Evolutionary conservation across 2,113 vertebrate species (phyloP).

Genomic region (Melanerpes formicivorus): DNA sequence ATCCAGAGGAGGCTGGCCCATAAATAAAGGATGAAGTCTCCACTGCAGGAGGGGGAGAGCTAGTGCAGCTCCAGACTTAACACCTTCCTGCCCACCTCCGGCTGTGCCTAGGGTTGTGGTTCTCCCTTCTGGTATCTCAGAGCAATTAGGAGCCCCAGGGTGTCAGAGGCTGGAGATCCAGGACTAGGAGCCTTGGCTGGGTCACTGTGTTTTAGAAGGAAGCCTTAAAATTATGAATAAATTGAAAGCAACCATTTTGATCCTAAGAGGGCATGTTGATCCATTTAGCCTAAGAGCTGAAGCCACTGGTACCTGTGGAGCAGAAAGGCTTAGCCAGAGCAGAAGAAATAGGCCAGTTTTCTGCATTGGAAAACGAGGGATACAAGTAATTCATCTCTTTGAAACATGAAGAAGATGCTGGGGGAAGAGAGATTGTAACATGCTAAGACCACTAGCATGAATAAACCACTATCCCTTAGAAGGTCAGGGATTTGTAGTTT

Average conservation of each 20-base stretch:
- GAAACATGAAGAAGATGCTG: not conserved
- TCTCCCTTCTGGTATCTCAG: not conserved
- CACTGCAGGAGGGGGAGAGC: not conserved
- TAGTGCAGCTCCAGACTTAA: slow-evolving; percentile 10
- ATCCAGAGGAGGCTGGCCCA: slow-evolving; percentile 29
- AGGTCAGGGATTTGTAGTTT: not conserved
- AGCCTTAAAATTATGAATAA: not conserved
- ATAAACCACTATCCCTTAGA: not conserved
- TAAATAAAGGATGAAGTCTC: slow-evolving; percentile 65
- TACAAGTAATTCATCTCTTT: not conserved
- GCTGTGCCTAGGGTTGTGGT: not conserved
- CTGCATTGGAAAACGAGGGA: not conserved
- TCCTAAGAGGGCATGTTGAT: not conserved
- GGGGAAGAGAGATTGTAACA: not conserved
- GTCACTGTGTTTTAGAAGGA: not conserved
- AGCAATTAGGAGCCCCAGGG: not conserved
- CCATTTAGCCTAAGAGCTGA: not conserved
- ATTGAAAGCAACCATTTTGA: not conserved
- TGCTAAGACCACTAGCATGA: not conserved
- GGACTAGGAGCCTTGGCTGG: not conserved
- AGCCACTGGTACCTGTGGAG: not conserved
- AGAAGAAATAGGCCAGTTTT: not conserved
- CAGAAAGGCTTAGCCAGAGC: not conserved
- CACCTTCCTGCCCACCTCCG: not conserved
- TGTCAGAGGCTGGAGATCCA: not conserved